Conservation (phyloP, 2,113 vertebrate genomes). For the Chaetorhynchus papuensis region DNA sequence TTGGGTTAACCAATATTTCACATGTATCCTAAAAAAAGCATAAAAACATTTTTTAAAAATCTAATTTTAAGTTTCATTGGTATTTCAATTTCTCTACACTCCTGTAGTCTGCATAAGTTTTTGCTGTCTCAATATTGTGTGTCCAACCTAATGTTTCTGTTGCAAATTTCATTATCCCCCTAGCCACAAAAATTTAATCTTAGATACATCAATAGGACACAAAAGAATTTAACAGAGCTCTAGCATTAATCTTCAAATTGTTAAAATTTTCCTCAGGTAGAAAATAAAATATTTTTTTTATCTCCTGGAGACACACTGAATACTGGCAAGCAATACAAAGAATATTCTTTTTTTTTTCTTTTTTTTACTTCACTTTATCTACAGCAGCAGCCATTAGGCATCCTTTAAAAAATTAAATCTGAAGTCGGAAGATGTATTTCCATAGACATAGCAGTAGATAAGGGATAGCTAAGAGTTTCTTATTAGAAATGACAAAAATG, state of each 20-base stretch:
- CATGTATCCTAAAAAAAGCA: neutral
- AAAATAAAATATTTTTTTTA: neutral
- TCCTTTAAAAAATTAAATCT: neutral
- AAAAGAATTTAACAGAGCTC: neutral
- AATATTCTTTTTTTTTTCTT: neutral
- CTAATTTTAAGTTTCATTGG: neutral
- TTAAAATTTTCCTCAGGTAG: neutral
- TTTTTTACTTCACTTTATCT: neutral
- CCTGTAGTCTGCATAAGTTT: neutral
- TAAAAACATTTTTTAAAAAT: neutral
- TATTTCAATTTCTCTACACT: neutral
- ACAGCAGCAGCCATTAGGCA: neutral
- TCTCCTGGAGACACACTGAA: neutral
- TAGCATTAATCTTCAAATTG: neutral
- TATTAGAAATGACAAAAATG: neutral
- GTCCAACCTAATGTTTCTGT: neutral
- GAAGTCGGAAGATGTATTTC: neutral
- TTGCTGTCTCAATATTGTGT: neutral
- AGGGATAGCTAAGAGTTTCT: neutral
- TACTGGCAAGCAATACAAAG: neutral
- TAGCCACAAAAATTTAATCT: neutral
- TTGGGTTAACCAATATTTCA: neutral
- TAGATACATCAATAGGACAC: neutral
- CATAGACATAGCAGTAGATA: neutral
- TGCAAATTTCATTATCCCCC: neutral